Conservation (phyloP, 2,113 vertebrate species). For the Stigmatopora nigra region DNA sequence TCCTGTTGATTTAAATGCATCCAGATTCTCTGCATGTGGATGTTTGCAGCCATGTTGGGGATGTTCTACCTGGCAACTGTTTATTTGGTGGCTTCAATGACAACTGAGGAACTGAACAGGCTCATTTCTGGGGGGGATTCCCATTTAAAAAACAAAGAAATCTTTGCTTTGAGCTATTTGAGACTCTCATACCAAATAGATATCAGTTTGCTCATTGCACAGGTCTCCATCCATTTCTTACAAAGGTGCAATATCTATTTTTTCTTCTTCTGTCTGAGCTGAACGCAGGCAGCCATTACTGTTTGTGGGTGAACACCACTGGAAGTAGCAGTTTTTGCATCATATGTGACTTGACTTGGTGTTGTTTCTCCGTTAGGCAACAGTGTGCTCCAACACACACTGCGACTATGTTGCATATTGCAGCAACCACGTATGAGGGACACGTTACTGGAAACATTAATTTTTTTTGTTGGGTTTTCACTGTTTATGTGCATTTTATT, state of each 20-base stretch:
- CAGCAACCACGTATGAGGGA: conserved; percentile 49
- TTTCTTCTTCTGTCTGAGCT: conserved; percentile 31
- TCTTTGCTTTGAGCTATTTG: conserved; percentile 18
- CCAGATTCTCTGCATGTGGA: conserved; percentile 35
- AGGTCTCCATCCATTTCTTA: conserved; percentile 43
- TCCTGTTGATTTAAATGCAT: conserved; percentile 53
- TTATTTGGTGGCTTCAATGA: neutral
- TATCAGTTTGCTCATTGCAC: conserved; percentile 36
- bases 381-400: conserved; percentile 30
- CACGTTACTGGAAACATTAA: conserved; percentile 34
- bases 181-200: neutral
- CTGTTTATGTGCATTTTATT: conserved; percentile 15
- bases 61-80: conserved; percentile 7
- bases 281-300: conserved; percentile 57
- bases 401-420: conserved; percentile 68
- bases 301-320: conserved; percentile 48
- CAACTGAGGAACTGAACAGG: conserved; percentile 28
- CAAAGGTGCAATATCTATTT: conserved; percentile 64
- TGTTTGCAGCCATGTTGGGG: neutral
- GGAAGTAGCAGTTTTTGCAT: conserved; percentile 42
- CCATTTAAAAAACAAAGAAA: no score
- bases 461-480: conserved; percentile 26
- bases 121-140: conserved; percentile 20
- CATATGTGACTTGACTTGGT: conserved; percentile 45
- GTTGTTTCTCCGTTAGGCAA: conserved; percentile 32